These are phyloP conservation scores for Hiodon tergisus DNA, from an alignment of 2,113 vertebrate genomes.

Conservation along the genomic window DNA sequence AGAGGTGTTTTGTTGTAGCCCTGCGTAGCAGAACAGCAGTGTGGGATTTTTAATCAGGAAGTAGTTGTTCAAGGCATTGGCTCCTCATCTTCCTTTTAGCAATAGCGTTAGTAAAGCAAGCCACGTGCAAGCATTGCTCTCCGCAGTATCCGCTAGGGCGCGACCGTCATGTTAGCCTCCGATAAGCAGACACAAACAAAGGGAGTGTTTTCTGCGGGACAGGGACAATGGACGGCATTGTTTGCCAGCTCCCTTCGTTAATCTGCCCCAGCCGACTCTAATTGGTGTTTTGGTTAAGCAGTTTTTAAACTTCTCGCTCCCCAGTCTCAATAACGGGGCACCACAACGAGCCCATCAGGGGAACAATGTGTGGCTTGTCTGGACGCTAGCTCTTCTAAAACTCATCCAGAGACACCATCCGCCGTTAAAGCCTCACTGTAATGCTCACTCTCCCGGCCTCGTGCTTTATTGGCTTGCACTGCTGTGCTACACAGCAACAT, in stretches of 20 bases:
- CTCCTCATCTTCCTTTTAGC: conserved; percentile 3
- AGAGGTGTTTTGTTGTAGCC: neutral
- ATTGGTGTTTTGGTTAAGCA: conserved; percentile 78
- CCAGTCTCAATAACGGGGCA: conserved; percentile 46
- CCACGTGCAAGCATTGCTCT: conserved; percentile 4
- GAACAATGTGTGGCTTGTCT: conserved; percentile 62
- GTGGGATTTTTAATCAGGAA: neutral
- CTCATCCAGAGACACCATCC: conserved; percentile 33
- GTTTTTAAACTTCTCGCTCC: conserved; percentile 74
- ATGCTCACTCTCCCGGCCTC: conserved; percentile 10
- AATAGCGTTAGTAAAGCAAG: neutral
- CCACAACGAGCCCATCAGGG: conserved; percentile 38
- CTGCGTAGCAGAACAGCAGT: neutral
- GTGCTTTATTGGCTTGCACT: conserved; percentile 15
- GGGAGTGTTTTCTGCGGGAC: conserved; percentile 37
- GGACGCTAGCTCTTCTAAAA: conserved; percentile 34
- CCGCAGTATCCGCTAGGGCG: conserved; percentile 31
- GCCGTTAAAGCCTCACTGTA: conserved; percentile 26
- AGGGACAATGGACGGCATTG: conserved; percentile 57
- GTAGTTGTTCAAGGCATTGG: no score
- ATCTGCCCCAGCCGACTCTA: conserved; percentile 58
- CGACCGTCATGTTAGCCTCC: conserved; percentile 38
- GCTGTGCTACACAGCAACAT: conserved; percentile 16
- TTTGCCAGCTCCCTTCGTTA: conserved; percentile 55
- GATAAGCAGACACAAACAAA: conserved; percentile 46